These are phyloP conservation scores for Oegoconia quadripuncta DNA, from an alignment of 2,888 invertebrate species.

Conservation along the genomic window DNA sequence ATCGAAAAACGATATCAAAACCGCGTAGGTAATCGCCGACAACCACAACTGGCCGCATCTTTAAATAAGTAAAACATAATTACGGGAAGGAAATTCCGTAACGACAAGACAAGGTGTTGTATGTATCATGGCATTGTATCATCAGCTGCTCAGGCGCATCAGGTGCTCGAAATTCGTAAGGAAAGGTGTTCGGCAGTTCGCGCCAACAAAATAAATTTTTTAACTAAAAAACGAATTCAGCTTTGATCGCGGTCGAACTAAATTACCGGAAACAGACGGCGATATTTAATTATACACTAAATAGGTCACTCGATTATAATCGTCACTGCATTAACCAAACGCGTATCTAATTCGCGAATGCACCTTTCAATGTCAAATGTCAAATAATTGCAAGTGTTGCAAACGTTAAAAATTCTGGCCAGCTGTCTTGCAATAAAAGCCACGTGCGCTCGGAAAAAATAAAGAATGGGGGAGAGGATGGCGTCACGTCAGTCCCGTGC, in stretches of 20 bases:
- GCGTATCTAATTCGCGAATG: constrained; percentile 40
- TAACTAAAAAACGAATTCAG: constrained; percentile 40
- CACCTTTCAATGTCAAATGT: constrained; percentile 54
- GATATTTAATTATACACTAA: constrained; percentile 60
- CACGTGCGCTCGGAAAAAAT: constrained; percentile 71
- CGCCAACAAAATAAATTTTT: constrained; percentile 44
- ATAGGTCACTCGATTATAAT: constrained; percentile 63
- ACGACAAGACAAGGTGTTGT: constrained; percentile 65
- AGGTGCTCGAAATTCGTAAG: constrained; percentile 63
- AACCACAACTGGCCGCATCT: constrained; percentile 29
- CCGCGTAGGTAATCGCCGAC: constrained; percentile 31
- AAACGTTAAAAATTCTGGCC: constrained; percentile 53
- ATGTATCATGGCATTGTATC: constrained; percentile 37
- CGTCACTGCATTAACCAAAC: constrained; percentile 54
- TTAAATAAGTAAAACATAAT: constrained; percentile 42
- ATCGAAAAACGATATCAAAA: constrained; percentile 26
- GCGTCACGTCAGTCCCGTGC: constrained; percentile 59
- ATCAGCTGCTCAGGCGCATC: constrained; percentile 51
- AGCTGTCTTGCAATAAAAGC: constrained; percentile 68
- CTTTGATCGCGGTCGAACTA: constrained; percentile 47
- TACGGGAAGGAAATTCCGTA: constrained; percentile 62
- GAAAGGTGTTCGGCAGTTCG: constrained; percentile 49
- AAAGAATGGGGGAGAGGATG: constrained; percentile 64
- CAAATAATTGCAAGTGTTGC: constrained; percentile 35
- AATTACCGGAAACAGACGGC: constrained; percentile 60